Evolutionary conservation across 92 coral and sea anemone species (phyloP).

Genomic region (Siderastrea radians): DNA sequence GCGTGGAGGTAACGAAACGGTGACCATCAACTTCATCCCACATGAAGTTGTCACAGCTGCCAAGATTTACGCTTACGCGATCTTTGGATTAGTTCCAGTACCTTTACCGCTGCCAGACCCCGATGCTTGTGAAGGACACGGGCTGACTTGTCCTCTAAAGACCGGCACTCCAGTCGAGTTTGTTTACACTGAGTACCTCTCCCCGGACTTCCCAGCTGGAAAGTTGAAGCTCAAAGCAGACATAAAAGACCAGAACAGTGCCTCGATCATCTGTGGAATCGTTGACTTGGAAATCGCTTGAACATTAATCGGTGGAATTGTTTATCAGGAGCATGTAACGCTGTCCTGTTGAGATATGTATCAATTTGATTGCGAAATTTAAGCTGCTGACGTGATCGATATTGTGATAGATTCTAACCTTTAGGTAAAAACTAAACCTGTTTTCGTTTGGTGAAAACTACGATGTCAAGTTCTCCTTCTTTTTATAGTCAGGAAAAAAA

Average conservation of each 20-base stretch:
- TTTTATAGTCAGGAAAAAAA: too few relatives aligned
- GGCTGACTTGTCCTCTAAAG: conserved; percentile 74
- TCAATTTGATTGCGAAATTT: neutral
- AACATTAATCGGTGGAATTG: neutral
- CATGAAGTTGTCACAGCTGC: conserved; percentile 72
- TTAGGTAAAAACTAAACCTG: too few relatives aligned
- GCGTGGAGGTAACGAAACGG: conserved; percentile 63
- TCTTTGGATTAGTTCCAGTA: conserved; percentile 62
- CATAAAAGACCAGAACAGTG: conserved; percentile 71
- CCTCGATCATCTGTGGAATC: conserved; percentile 64
- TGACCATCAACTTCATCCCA: conserved; percentile 67
- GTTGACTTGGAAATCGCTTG: conserved; percentile 1
- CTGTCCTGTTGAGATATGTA: too few relatives aligned
- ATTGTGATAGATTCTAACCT: too few relatives aligned
- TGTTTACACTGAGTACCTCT: conserved; percentile 55
- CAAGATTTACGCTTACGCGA: conserved; percentile 63
- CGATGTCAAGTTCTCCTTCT: too few relatives aligned
- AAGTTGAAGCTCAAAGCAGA: conserved; percentile 64
- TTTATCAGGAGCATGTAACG: neutral
- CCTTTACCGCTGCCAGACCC: conserved; percentile 76
- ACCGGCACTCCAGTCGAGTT: conserved; percentile 56
- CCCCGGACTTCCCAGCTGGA: conserved; percentile 52
- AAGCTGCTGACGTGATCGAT: neutral
- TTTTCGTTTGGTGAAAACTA: too few relatives aligned
- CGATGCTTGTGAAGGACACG: conserved; percentile 71